Evolutionary conservation across 30 jellyfish, hydroid and myxozoan genomes (phyloP).

Genomic region (Aurelia aurita complex sp. Pacific): DNA sequence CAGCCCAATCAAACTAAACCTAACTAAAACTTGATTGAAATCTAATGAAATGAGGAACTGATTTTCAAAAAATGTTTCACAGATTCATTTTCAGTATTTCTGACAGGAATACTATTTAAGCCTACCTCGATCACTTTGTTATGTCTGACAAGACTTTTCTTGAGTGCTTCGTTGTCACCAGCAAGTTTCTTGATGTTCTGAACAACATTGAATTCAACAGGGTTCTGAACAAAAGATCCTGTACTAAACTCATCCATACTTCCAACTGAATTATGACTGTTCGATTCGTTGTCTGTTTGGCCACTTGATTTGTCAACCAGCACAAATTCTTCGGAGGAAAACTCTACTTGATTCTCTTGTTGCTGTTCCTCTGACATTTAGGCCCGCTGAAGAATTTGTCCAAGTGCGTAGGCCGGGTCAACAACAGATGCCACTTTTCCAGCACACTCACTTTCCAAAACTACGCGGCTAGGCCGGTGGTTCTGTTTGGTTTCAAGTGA

Average conservation of each 20-base stretch:
- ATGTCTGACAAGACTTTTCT: slow-evolving; percentile 33
- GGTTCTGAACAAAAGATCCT: not conserved
- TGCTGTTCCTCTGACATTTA: not conserved
- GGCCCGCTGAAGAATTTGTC: no score
- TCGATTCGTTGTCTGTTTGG: not conserved
- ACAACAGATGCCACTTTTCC: no score
- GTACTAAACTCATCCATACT: not conserved
- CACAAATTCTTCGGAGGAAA: slow-evolving; percentile 2
- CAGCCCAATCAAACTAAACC: no score
- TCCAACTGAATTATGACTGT: not conserved
- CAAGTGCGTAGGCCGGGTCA: no score
- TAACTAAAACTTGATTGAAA: no score
- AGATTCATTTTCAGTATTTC: no score
- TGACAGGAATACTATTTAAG: no score
- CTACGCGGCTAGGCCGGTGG: no score
- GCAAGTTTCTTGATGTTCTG: slow-evolving; percentile 44
- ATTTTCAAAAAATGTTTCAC: no score
- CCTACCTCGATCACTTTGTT: slow-evolving; percentile 45
- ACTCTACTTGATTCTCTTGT: not conserved
- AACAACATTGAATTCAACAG: slow-evolving; percentile 23
- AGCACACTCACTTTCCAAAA: no score
- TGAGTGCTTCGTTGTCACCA: slow-evolving; percentile 37
- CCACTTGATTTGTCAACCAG: slow-evolving; percentile 2
- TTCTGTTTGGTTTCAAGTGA: no score
- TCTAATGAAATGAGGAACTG: no score